These are phyloP conservation scores for Solea solea DNA, from an alignment of 2,113 vertebrate species.

Conservation along the genomic window DNA sequence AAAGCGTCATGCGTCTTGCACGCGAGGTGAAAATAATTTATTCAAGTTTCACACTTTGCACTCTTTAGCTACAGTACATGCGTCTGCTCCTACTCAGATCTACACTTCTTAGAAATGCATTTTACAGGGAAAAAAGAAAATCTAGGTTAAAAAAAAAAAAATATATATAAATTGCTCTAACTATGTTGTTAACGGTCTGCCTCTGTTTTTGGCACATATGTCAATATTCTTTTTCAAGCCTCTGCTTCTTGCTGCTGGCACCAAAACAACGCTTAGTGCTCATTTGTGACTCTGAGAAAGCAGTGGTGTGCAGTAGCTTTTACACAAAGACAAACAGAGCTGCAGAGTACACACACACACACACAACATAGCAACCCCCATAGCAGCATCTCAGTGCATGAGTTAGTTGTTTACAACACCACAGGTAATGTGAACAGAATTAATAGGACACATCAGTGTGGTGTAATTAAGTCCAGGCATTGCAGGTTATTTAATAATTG, in stretches of 20 bases:
- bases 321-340: constrained; percentile 4
- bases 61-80: background rate
- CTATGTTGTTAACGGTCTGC: constrained; percentile 27
- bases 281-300: constrained; percentile 57
- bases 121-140: background rate
- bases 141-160: background rate
- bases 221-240: constrained; percentile 57
- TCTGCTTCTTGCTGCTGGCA: constrained; percentile 33
- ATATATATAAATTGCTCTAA: constrained; percentile 25
- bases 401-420: background rate
- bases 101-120: background rate
- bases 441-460: background rate
- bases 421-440: background rate
- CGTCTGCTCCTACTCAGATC: background rate
- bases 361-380: background rate
- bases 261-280: constrained; percentile 22
- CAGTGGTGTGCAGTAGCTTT: constrained; percentile 42
- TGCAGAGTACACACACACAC: background rate
- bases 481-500: background rate
- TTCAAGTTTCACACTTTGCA: constrained; percentile 7
- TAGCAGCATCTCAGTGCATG: background rate
- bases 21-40: constrained; percentile 38
- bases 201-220: constrained; percentile 38
- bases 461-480: background rate
- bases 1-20: background rate